Evolutionary conservation across 2,888 invertebrate species (phyloP), one percentile per base, ranked within the genome.

Genomic region (Apeira syringaria): DNA sequence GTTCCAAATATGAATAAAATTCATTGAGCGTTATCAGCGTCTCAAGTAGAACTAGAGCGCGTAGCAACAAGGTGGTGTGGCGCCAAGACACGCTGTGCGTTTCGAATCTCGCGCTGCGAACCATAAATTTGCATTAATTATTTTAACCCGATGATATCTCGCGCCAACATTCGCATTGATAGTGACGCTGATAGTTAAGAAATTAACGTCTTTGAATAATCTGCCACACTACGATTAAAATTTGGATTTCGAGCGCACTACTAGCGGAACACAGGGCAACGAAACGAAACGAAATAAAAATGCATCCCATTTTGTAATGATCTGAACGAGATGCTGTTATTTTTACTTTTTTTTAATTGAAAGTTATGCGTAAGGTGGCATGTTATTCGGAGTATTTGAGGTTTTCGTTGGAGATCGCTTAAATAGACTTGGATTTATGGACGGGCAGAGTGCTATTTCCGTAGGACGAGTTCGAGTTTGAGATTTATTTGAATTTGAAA

Each of bases 401-500:
- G 86, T 85, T 85, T 88, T 87, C 79, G 75, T 82, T 79, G 68
- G 75, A 79, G 80, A 81, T 84, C 76, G 77, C 77, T 80, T 86
- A 88, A 89, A 89, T 87, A 87, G 89, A 88, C 77, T 71, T 64
- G 73, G 76, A 89, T 88, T 89, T 88, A 89, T 86, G 82, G 74
- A 75, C 78, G 75, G 74, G 66, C 79, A 74, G 80, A 82, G 82
- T 81, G 85, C 80, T 89, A 89, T 89, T 88, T 88, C 87, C 86
- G 88, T 83, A 77, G 69, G 80, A 75, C 77, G 78, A 80, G 75
- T 80, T 80, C 74, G 73, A 75, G 67, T 65, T 56, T 64, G 59
- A 87, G 88, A 89, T 89, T 89, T 89, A 88, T 87, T 74, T 68
- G 82, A 84, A 80, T 87, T 83, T 85, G 82, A 79, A 86, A 82